Evolutionary conservation across 2,888 invertebrate species (phyloP), one percentile per base, ranked within the genome.

Genomic region (Drosophila differens): DNA sequence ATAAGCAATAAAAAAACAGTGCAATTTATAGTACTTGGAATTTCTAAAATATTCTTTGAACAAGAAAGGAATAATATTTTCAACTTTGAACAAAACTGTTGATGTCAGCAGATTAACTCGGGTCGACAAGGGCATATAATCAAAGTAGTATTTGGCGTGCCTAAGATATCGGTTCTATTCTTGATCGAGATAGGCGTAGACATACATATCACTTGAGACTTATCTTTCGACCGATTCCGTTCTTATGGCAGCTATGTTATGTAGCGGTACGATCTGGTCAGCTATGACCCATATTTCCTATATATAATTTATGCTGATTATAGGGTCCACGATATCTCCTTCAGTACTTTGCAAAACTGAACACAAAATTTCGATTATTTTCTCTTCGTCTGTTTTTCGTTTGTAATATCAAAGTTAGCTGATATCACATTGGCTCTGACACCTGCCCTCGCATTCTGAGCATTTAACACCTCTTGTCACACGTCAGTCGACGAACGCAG

Each of bases 381-480:
- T 35, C 4, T 41, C 35, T 51, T 14, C 19, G 12, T 49, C 25
- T 9, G 12, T 35, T 1, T 52, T n/a, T 41, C 4, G n/a, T 4
- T 49, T 35, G n/a, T 51, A 32, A 55, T 62, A 77, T 64, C 55
- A 33, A 47, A 55, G 19, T 39, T 52, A 5, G 51, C 28, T 76
- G 60, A 60, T 69, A 57, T 55, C 51, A 37, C 39, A 63, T 71
- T 69, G 70, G 51, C 66, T 57, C 16, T 47, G 73, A 47, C 67
- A 64, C 33, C 72, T 79, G 81, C 75, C 57, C 53, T 64, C 72
- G 55, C 65, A 76, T 76, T 79, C 54, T 76, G 61, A 64, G 59
- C 73, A 70, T 70, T 73, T 70, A 81, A 72, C 79, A 81, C 81
- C 79, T 64, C 69, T 12, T 60, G 79, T 74, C 88, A 25, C 47